Conservation (phyloP, 2,113 vertebrate species). For the Oreochromis aureus region DNA sequence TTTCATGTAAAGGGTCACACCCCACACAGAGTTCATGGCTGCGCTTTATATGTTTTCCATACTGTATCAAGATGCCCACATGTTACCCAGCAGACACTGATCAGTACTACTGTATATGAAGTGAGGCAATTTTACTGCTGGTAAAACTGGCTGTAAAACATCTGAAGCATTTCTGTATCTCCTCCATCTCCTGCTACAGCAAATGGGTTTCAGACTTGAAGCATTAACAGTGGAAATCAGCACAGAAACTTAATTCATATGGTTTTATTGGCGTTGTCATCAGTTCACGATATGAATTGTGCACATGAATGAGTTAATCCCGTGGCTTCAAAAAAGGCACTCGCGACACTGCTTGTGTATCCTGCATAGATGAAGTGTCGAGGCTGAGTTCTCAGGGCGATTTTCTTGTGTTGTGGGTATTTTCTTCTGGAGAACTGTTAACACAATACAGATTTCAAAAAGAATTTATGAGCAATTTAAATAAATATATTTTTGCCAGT, state of each 20-base stretch:
- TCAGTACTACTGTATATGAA: slow-evolving; percentile 45
- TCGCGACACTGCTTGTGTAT: slow-evolving; percentile 28
- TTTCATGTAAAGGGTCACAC: slow-evolving; percentile 28
- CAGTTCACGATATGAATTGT: neutral
- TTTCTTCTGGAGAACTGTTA: slow-evolving; percentile 38
- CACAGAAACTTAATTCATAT: slow-evolving; percentile 26
- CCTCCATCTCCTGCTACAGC: slow-evolving; percentile 31
- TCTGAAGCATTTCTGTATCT: slow-evolving; percentile 52
- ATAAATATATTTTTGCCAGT: slow-evolving; percentile 24
- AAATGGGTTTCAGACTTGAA: slow-evolving; percentile 31
- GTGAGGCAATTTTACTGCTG: slow-evolving; percentile 42
- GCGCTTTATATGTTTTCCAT: slow-evolving; percentile 53
- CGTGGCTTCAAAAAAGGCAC: slow-evolving; percentile 24
- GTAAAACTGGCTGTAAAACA: slow-evolving; percentile 59
- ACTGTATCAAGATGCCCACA: slow-evolving; percentile 43
- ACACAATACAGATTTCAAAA: slow-evolving; percentile 45
- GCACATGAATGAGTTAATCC: slow-evolving; percentile 47
- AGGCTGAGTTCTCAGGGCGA: slow-evolving; percentile 47
- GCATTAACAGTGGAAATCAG: slow-evolving; percentile 20
- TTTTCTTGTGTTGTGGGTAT: slow-evolving; percentile 44
- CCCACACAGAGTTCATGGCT: neutral
- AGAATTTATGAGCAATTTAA: slow-evolving; percentile 32
- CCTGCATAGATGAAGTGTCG: slow-evolving; percentile 29
- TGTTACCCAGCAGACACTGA: slow-evolving; percentile 38
- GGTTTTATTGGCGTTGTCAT: slow-evolving; percentile 25